These are phyloP conservation scores for Rhyzopertha dominica DNA, from an alignment of 1,140 invertebrate genomes.

Conservation along the genomic window DNA sequence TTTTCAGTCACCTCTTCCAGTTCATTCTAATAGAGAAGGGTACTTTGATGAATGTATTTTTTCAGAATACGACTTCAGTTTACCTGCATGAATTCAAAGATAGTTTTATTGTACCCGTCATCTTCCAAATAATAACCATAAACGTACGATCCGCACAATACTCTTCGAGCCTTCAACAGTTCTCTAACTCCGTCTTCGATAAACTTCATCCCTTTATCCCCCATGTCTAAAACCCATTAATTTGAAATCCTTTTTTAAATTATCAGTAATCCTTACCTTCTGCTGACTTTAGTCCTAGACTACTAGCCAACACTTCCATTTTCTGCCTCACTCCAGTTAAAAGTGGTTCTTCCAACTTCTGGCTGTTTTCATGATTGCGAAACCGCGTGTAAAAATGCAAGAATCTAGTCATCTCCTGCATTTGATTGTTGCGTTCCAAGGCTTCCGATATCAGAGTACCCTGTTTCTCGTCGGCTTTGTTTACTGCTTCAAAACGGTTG, in stretches of 20 bases:
- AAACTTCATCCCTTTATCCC: constrained; percentile 51
- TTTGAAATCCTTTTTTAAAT: no score
- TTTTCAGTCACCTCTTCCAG: constrained; percentile 63
- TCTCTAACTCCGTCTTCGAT: constrained; percentile 63
- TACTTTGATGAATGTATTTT: not conserved
- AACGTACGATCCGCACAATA: constrained; percentile 64
- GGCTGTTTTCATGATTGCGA: constrained; percentile 63
- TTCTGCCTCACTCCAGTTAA: constrained; percentile 57
- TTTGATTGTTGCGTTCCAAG: constrained; percentile 54
- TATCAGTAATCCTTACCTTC: no score
- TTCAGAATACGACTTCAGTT: constrained; percentile 12
- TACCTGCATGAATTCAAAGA: constrained; percentile 71
- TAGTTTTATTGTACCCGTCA: constrained; percentile 62
- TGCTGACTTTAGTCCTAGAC: constrained; percentile 38
- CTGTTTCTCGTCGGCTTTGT: constrained; percentile 61
- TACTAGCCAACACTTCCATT: constrained; percentile 56
- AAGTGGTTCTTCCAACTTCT: constrained; percentile 59
- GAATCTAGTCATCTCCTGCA: constrained; percentile 61
- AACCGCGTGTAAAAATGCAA: constrained; percentile 65
- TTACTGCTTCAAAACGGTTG: constrained; percentile 63
- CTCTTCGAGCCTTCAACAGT: constrained; percentile 58
- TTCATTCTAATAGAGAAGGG: constrained; percentile 53
- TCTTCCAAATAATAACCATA: constrained; percentile 64
- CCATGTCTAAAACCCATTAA: constrained; percentile 41
- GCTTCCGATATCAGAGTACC: constrained; percentile 57